Evolutionary conservation across 1,140 invertebrate species (phyloP).

Genomic region (Acyrthosiphon pisum): DNA sequence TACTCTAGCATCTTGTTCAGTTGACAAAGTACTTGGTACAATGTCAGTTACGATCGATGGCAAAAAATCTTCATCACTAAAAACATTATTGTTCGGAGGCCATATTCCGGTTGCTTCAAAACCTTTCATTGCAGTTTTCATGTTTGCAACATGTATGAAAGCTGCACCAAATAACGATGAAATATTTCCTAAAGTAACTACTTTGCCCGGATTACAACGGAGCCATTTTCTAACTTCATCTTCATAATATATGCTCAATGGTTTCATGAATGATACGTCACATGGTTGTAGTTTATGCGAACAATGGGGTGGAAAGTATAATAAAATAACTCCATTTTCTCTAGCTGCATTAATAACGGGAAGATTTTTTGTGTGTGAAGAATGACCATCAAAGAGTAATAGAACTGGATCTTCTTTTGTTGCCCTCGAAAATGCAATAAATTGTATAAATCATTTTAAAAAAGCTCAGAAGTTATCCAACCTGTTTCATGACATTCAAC

Average conservation of each 20-base stretch:
- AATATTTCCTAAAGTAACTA: conserved; percentile 59
- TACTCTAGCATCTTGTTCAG: neutral
- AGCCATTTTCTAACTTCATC: conserved; percentile 58
- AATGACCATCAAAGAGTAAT: conserved; percentile 60
- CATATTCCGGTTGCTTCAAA: conserved; percentile 56
- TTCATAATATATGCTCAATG: conserved; percentile 60
- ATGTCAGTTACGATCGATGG: conserved; percentile 57
- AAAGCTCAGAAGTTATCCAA: conserved; percentile 9
- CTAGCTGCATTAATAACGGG: neutral
- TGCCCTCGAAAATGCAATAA: neutral
- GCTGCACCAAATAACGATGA: neutral
- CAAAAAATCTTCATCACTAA: conserved; percentile 57
- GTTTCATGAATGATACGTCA: conserved; percentile 61
- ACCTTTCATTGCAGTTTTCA: conserved; percentile 35
- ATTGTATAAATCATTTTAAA: neutral
- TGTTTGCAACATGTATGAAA: conserved; percentile 9
- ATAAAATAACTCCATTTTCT: conserved; percentile 60
- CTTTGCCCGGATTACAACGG: conserved; percentile 57
- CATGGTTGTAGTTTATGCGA: conserved; percentile 62
- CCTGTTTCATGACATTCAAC: conserved; percentile 48
- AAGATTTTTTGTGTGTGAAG: neutral
- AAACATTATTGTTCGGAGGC: conserved; percentile 56
- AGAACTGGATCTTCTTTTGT: conserved; percentile 59
- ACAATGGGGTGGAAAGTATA: conserved; percentile 62
- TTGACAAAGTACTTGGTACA: neutral